Evolutionary conservation across 2,797 vertebrate species (phyloP).

Genomic region (Gymnodraco acuticeps): DNA sequence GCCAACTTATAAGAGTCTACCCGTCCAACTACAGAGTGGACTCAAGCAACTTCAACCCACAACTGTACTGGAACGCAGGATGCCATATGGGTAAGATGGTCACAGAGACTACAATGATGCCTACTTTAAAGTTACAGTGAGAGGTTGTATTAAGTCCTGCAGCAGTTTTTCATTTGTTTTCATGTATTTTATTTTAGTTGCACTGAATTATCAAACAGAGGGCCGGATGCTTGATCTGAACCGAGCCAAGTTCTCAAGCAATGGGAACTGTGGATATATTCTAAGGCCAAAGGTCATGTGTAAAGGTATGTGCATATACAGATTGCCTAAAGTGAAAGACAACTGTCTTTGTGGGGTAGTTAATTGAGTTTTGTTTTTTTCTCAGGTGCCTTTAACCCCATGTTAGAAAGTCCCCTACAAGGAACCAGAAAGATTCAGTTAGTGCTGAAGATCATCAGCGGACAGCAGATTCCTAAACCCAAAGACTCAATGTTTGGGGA

Average conservation of each 20-base stretch:
- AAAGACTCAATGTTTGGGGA: constrained; percentile 96
- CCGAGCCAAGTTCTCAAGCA: constrained; percentile 92
- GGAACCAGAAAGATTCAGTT: constrained; percentile 93
- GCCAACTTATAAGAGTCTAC: constrained; percentile 94
- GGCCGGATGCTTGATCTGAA: constrained; percentile 95
- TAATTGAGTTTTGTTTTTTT: not conserved
- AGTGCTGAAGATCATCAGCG: constrained; percentile 94
- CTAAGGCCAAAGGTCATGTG: constrained; percentile 94
- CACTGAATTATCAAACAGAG: constrained; percentile 96
- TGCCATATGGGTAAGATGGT: constrained; percentile 91
- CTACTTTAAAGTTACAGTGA: not conserved
- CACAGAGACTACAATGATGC: not conserved
- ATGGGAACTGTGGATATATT: constrained; percentile 94
- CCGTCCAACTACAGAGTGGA: constrained; percentile 95
- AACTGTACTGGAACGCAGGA: constrained; percentile 96
- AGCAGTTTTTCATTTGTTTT: constrained; percentile 12
- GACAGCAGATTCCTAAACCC: constrained; percentile 97
- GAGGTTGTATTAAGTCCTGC: not conserved
- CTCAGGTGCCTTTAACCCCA: constrained; percentile 93
- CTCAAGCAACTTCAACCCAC: constrained; percentile 97
- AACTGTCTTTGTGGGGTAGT: not conserved
- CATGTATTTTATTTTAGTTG: constrained; percentile 81
- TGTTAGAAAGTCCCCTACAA: constrained; percentile 90
- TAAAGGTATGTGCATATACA: constrained; percentile 85
- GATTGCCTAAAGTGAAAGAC: not conserved